Base-by-base conservation (phyloP, 2,113 vertebrate genomes). In the Chionodraco myersi region DNA sequence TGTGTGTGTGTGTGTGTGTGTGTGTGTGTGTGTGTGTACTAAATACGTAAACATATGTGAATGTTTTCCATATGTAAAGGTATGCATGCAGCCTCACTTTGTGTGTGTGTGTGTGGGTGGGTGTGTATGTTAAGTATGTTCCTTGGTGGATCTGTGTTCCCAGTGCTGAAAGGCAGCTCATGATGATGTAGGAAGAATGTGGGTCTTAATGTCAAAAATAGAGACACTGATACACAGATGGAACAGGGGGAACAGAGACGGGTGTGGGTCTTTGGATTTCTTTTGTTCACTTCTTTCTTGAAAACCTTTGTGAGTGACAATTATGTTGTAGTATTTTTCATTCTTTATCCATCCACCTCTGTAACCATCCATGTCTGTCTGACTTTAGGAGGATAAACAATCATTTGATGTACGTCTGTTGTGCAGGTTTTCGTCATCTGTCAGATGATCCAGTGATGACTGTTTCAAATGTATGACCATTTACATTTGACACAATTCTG, bases 121-220 rank as follows among this genome's bases (percentile, higher is more conserved):
- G 56, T 66, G 21, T 56, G 13, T 63, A 51, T 57, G 10, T 58
- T 26, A 12, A 34, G 65, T n/a, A 14, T 70, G 16, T 41, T 41
- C 36, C 2, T 44, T 16, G 44, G 34, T 62, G 12, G 44, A 10
- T 59, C 34, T 64, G 70, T 15, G n/a, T 63, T 81, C 47, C 16
- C 58, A 61, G 54, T 2, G 16, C 57, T 83, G 75, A 71, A 52
- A 65, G 59, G 53, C 59, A 68, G 71, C 41, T 61, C 44, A 10
- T 51, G 51, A 72, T 56, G 65, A 79, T 79, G 41, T 75, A 52
- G 71, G 51, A 88, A 68, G 68, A 74, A 85, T 85, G 79, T 60
- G 18, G 47, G 64, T 78, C 74, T 18, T 41, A 34, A 72, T 72
- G 81, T 84, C 64, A 84, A 30, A 75, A 78, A 77, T 77, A 65